Base-by-base conservation (phyloP, 1,140 invertebrate genomes). In the Sarcophaga bullata region DNA sequence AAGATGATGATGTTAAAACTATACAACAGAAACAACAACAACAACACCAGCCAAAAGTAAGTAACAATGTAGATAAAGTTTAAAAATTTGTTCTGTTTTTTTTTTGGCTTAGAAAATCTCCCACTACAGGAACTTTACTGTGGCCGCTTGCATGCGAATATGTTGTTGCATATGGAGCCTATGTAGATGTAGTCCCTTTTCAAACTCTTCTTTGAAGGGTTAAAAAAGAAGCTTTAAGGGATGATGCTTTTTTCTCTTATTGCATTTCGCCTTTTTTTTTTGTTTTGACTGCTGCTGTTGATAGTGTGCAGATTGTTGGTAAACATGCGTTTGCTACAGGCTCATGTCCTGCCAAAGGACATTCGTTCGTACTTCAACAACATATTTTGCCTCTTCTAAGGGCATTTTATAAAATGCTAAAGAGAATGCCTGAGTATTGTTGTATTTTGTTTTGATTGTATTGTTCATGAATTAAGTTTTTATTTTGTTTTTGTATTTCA, bases 41-140 rank as follows among this genome's bases (percentile, higher is more conserved):
- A 58, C 11, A 58, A 15, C 13, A 58, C 15, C 13, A 58, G n/a
- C 3, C 1, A 58, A n/a, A 58, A n/a, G n/a, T n/a, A 37, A 58
- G 54, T n/a, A 58, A 58, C n/a, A 58, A 58, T 58, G 54, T 58
- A 58, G 54, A 58, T 58, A 58, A 58, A 58, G 54, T 58, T 58
- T 58, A 15, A 13, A 58, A 37, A 58, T 58, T 58, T 58, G 54
- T 58, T 58, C 15, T 8, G 15, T 13, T 58, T 13, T 58, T 8
- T 58, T 13, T 58, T 13, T 58, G 6, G n/a, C 54, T n/a, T 10
- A 52, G 8, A 52, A 52, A 52, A 52, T 10, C 8, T 10, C 0
- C 54, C 54, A 58, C 54, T 37, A 37, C 13, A 58, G 54, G 54
- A 58, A 58, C 15, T n/a, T 58, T 58, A 11, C n/a, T 58, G 52